Conservation (phyloP, 2,113 vertebrate species). For the Heloderma charlesbogerti region DNA sequence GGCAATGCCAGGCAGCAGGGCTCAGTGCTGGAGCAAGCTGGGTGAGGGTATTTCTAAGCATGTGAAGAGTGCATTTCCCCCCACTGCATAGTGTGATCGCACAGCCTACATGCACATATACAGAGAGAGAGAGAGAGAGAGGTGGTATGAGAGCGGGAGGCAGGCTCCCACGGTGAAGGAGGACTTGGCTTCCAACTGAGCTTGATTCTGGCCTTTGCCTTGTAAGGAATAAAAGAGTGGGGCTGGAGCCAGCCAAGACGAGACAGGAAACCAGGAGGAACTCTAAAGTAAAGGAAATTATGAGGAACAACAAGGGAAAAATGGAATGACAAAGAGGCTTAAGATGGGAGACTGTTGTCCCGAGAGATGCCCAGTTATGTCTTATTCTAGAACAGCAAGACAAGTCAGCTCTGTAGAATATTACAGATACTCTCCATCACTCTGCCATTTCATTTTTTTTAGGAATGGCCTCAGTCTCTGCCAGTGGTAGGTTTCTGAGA, state of each 20-base stretch:
- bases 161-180: not conserved
- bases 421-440: no score
- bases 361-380: no score
- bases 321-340: no score
- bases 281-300: not conserved
- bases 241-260: not conserved
- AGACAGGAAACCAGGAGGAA: no score
- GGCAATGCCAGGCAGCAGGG: not conserved
- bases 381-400: no score
- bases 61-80: not conserved
- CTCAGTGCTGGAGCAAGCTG: not conserved
- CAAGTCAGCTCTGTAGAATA: no score
- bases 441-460: no score
- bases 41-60: not conserved
- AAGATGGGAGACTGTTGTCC: no score
- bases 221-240: not conserved
- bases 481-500: no score
- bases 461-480: no score
- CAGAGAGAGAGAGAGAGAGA: no score
- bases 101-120: no score
- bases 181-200: not conserved
- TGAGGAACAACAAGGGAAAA: not conserved
- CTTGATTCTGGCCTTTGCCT: not conserved
- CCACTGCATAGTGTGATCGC: not conserved
- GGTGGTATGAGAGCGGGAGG: not conserved